Base-by-base conservation (phyloP, 92 coral and sea anemone genomes). In the Heliopora coerulea region DNA sequence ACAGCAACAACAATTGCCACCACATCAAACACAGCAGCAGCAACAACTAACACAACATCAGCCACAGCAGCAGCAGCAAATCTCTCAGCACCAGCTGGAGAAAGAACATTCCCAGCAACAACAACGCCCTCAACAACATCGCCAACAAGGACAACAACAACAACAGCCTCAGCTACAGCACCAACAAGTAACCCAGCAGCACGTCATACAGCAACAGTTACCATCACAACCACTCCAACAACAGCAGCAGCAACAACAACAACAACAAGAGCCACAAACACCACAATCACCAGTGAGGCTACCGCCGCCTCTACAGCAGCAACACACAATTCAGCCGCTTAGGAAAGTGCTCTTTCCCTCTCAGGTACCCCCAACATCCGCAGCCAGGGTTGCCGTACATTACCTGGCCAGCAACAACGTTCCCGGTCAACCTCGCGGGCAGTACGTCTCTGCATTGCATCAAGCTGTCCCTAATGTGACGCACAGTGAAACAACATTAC, bases 401-500 rank as follows among this genome's bases (percentile, higher is more conserved):
- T 70, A 70, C 58, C 77, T 70, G 14, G 25, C 63, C 25, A 30
- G 39, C 58, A 70, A 52, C 63, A 70, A 57, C 49, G 30, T 63
- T 29, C 17, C 77, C 17, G 58, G 58, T 3, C 77, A 52, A 54
- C 30, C 77, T 18, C 77, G 59, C 2, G 59, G 57, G 1, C 54
- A 52, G 17, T 70, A 52, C 25, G 28, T 18, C 63, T 52, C 77
- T 34, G 32, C 63, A 49, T 54, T 70, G 27, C 77, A 70, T 8
- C 77, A 52, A 39, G 54, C 31, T 26, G 77, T 52, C n/a, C 44
- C 62, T 27, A 12, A 58, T 59, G 77, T 70, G 9, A 70, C 77
- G 30, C 77, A 70, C 52, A 70, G 77, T 49, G 77, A 70, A 13
- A 70, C 77, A 29, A 63, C 61, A 29, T 24, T 70, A 70, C 77